phyloP scores from a whole-genome alignment of 1,140 invertebrate genomes.

The Atta colombica region DNA sequence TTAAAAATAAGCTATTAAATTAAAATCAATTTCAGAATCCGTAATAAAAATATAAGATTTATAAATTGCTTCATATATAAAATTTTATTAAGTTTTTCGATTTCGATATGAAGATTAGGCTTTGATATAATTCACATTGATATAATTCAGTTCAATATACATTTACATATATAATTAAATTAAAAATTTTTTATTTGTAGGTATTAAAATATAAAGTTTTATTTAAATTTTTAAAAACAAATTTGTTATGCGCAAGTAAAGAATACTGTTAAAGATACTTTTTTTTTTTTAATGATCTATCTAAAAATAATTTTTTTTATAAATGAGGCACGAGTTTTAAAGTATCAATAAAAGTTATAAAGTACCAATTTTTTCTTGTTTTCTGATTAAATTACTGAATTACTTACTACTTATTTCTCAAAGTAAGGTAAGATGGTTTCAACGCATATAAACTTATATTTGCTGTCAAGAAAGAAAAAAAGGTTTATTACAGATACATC shows the following conservation, averaged over 20 bases:
- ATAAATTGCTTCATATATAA: neutral
- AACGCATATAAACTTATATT: neutral
- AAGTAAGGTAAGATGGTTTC: neutral
- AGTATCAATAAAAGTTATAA: neutral
- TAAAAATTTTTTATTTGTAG: neutral
- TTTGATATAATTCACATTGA: neutral
- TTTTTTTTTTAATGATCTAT: neutral
- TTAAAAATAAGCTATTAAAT: constrained; percentile 1
- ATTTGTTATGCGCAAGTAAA: neutral
- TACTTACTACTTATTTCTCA: neutral
- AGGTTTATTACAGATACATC: constrained; percentile 1
- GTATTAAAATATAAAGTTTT: neutral
- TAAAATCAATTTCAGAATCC: neutral
- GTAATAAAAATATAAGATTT: constrained; percentile 9
- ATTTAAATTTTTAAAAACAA: neutral
- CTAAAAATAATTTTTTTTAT: neutral
- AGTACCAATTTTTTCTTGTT: constrained; percentile 5
- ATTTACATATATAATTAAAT: neutral
- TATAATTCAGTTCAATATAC: neutral
- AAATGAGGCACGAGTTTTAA: neutral
- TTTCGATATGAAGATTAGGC: neutral
- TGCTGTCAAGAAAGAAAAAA: neutral
- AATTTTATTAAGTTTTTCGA: neutral
- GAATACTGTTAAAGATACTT: neutral
- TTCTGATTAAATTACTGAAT: neutral